Evolutionary conservation across 2,888 invertebrate species (phyloP), one percentile per base, ranked within the genome.

Genomic region (Eurytoma californica): DNA sequence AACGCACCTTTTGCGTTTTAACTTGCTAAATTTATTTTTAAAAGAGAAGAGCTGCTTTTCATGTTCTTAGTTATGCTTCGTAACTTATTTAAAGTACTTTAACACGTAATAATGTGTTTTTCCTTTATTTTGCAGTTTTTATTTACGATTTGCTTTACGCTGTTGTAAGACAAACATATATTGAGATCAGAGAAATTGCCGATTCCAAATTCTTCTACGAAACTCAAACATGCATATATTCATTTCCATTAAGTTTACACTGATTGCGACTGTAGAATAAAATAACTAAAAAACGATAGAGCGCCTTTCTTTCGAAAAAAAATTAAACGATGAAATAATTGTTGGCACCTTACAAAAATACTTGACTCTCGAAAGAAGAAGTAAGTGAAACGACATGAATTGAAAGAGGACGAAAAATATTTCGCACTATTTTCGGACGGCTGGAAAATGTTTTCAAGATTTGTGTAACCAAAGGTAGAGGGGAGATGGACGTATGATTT

Each of bases 161-260:
- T 81, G 76, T 75, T 68, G 75, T 67, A 78, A 81, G 77, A 81
- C 77, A 76, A 77, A 74, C 77, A 77, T 81, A 81, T 77, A 79
- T 70, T 90, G 90, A 90, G 90, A 90, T 90, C 90, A 90, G 90
- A 88, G 88, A 90, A 89, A 89, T 86, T 87, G 88, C 84, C 84
- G 85, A 85, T 85, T 84, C 72, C 67, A 80, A 73, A 67, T 76
- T 77, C 63, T 80, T 81, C 68, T 81, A 76, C 72, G 76, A 73
- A 81, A 78, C 20, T 72, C 67, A 67, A 75, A 67, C 55, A 72
- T 28, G 61, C 58, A 69, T 67, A 51, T 63, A 55, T 65, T 39
- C 39, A 39, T 39, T 39, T 69, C 28, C 51, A 65, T 73, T 30
- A 30, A 20, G 70, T 47, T 51, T 24, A 55, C 63, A 57, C 28